phyloP scores from a whole-genome alignment of 2,888 invertebrate species.

The Phengaris arion region DNA sequence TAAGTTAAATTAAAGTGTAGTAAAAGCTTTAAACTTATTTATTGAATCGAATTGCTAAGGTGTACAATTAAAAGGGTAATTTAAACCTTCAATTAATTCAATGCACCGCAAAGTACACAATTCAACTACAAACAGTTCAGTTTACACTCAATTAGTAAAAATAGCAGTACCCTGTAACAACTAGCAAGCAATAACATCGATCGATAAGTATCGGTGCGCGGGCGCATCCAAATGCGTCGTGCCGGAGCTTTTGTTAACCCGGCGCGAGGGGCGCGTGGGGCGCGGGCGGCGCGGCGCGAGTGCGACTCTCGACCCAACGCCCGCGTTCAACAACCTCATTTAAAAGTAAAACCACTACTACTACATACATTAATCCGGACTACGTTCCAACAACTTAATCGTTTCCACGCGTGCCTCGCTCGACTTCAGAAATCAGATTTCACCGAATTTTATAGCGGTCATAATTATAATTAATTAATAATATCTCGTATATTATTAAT shows the following conservation, averaged over 20 bases:
- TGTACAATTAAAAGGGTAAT: too few species aligned
- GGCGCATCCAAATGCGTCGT: slow-evolving; percentile 16
- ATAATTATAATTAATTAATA: too few species aligned
- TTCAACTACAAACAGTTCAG: too few species aligned
- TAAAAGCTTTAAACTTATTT: too few species aligned
- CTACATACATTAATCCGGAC: slow-evolving; percentile 26
- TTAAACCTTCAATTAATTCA: too few species aligned
- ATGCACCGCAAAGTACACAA: too few species aligned
- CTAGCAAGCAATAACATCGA: neutral
- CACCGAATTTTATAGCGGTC: neutral
- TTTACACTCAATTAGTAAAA: too few species aligned
- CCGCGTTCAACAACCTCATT: slow-evolving; percentile 22
- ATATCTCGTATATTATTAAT: too few species aligned
- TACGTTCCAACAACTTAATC: slow-evolving; percentile 18
- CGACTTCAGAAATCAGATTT: neutral
- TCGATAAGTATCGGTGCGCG: slow-evolving; percentile 6
- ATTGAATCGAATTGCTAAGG: too few species aligned
- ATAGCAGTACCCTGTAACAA: too few species aligned
- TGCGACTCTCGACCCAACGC: neutral
- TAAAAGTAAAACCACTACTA: slow-evolving; percentile 29
- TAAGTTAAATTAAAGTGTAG: too few species aligned
- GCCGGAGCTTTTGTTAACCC: neutral
- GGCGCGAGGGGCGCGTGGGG: neutral
- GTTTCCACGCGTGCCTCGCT: slow-evolving; percentile 1
- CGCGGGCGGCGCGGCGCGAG: neutral